Evolutionary conservation across 2,113 vertebrate genomes (phyloP), one percentile per base, ranked within the genome.

Genomic region (Hystrix brachyura): DNA sequence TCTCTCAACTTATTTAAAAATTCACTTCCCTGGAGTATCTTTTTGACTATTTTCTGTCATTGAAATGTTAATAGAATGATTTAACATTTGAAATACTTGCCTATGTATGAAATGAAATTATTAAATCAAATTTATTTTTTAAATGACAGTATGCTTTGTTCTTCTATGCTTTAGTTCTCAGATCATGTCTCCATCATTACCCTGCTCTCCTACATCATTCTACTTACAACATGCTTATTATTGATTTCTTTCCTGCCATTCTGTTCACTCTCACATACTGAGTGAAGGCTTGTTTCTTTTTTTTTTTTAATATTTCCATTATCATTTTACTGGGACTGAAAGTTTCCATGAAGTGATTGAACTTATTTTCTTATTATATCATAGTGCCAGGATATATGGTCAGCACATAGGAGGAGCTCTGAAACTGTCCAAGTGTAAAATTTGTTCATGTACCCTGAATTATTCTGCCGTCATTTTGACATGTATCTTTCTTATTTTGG

Each of bases 31-130:
- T 81, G 43, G 17, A 80, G n/a, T 53, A 51, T 91, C 29, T 84
- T 79, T 43, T 76, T 69, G 6, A n/a, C 6, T 65, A 2, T 92
- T 67, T 85, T 74, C 79, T 15, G 64, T 57, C 76, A 60, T 74
- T 57, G 46, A 71, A 14, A 48, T 59, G n/a, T 59, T 83, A 78
- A 51, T 67, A 59, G 25, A 57, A 23, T 43, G 13, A 51, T 27
- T 94, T 88, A 71, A 53, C 67, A 78, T 88, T 91, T 84, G 21
- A 11, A 48, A 43, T 91, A 87, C 43, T 87, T 86, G 87, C 43
- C 51, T 74, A 51, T 48, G 38, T 74, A 32, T 72, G 53, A n/a
- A 71, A 87, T 87, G n/a, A 69, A 69, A 95, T 91, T 67, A 83
- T 32, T 83, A n/a, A 86, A 93, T 97, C 43, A 19, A 19, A 81